Percentiles rank a stretch among this genome's conserved stretches.
phyloP scores from a whole-genome alignment of 2,797 vertebrate genomes.

The Acropternis orthonyx region DNA sequence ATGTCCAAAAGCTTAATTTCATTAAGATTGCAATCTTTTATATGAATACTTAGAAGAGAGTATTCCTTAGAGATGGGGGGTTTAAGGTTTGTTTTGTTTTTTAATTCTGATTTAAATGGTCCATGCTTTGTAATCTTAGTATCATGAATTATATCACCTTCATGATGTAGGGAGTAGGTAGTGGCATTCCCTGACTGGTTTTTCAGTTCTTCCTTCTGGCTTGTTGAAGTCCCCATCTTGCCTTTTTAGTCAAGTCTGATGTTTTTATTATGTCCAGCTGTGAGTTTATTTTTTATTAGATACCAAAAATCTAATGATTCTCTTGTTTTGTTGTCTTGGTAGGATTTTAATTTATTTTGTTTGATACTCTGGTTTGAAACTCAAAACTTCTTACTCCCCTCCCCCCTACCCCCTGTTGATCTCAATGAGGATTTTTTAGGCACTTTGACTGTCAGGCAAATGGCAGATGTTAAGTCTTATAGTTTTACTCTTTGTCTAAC shows the following conservation, averaged over 20 bases:
- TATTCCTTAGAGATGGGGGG: not conserved
- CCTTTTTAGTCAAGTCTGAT: not conserved
- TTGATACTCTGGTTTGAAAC: not conserved
- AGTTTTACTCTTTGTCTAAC: not conserved
- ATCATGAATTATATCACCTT: not conserved
- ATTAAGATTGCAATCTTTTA: slow-evolving; percentile 14
- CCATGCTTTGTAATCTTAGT: not conserved
- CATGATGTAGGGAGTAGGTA: not conserved
- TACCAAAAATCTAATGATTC: not conserved
- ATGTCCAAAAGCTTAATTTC: not conserved
- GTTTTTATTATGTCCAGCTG: not conserved
- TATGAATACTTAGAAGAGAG: not conserved
- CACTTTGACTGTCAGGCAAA: not conserved
- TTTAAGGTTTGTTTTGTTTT: not conserved
- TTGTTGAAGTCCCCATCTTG: not conserved
- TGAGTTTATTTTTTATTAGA: not conserved
- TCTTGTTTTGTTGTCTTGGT: not conserved
- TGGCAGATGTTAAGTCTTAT: not conserved
- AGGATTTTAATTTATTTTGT: not conserved
- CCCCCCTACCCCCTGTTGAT: not conserved
- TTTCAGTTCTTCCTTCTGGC: not conserved
- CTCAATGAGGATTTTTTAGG: not conserved
- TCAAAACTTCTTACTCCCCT: not conserved
- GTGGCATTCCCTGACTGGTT: not conserved
- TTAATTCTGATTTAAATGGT: not conserved